Conservation (phyloP, 2,113 vertebrate genomes). For the Diglossa brunneiventris region DNA sequence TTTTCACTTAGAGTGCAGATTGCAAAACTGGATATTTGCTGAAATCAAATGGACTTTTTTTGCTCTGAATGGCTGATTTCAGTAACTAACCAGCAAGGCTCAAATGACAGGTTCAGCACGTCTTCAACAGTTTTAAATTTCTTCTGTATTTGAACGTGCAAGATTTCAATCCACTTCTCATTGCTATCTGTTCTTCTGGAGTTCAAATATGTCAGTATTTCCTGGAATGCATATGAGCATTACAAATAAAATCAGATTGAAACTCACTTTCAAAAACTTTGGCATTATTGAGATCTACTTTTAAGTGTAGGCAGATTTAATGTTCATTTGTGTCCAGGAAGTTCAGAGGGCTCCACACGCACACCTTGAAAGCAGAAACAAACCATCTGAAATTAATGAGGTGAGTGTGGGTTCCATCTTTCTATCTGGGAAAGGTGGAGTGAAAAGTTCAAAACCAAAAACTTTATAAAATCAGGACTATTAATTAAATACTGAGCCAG, state of each 20-base stretch:
- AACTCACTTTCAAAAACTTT: constrained; percentile 32
- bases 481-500: constrained; percentile 58
- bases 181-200: background rate
- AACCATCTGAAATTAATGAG: constrained; percentile 54
- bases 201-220: constrained; percentile 39
- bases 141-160: background rate
- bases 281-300: background rate
- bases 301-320: constrained; percentile 28
- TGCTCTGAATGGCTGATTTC: background rate
- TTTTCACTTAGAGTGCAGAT: background rate
- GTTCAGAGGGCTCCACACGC: background rate
- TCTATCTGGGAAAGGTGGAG: constrained; percentile 33
- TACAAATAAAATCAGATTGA: constrained; percentile 29
- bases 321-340: background rate
- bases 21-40: background rate
- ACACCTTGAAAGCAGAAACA: constrained; percentile 55
- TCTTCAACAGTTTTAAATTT: background rate
- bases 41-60: background rate
- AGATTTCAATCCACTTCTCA: constrained; percentile 3
- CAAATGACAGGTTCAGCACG: background rate
- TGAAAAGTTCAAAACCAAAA: constrained; percentile 56
- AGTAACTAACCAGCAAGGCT: background rate
- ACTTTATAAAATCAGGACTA: constrained; percentile 29
- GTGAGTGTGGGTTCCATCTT: constrained; percentile 28
- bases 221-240: constrained; percentile 34